Evolutionary conservation across 2,113 vertebrate species (phyloP).

Genomic region (Corvus cornix): DNA sequence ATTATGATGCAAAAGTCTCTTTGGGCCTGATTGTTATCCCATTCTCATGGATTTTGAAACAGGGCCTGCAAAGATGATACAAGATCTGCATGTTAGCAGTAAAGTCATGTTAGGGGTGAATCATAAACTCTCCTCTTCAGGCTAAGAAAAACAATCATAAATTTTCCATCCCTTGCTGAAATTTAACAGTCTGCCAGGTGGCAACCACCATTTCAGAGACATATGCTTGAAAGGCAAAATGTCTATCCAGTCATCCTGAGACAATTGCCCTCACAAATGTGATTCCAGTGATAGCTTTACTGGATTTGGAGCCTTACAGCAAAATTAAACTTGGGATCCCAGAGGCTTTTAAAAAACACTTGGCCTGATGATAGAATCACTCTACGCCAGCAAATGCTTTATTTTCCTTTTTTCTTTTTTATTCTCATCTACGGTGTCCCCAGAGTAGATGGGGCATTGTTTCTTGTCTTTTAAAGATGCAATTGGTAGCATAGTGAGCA

Average conservation of each 20-base stretch:
- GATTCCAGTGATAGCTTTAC: neutral
- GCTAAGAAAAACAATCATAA: neutral
- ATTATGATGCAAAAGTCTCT: neutral
- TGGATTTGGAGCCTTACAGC: neutral
- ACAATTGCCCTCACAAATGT: conserved; percentile 7
- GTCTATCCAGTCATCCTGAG: neutral
- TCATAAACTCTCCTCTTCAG: neutral
- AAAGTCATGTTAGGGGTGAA: neutral
- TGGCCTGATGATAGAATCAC: neutral
- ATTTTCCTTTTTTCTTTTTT: neutral
- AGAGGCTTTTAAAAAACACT: conserved; percentile 14
- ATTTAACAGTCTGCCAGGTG: conserved; percentile 28
- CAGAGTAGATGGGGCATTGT: neutral
- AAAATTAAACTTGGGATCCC: conserved; percentile 19
- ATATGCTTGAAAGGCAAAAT: conserved; percentile 19
- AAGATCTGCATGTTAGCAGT: neutral
- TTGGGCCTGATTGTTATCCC: neutral
- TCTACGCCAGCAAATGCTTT: neutral
- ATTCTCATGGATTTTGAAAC: neutral
- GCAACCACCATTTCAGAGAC: conserved; percentile 5
- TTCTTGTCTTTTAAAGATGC: neutral
- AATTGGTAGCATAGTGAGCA: neutral
- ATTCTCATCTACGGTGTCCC: neutral
- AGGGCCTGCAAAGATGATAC: neutral
- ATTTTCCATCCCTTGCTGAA: neutral